Conservation (phyloP, 35 echinoderm and acorn worm species). For the Antedon bifida region DNA sequence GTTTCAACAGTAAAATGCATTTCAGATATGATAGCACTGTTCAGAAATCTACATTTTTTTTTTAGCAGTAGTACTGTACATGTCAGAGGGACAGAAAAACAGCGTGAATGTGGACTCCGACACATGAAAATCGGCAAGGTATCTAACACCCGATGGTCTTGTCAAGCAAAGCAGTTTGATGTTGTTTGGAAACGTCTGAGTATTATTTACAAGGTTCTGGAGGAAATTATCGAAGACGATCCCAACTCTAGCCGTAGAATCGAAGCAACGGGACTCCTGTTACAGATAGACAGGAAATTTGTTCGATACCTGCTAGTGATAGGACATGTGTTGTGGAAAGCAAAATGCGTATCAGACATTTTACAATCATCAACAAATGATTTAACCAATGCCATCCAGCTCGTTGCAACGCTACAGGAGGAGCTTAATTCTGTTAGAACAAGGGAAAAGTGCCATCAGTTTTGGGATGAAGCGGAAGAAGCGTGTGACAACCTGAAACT, state of each 20-base stretch:
- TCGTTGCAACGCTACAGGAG: not conserved
- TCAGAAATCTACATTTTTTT: not conserved
- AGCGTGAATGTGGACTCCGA: not conserved
- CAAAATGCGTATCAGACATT: not conserved
- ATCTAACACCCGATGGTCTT: not conserved
- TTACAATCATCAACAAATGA: not conserved
- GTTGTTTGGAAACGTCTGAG: not conserved
- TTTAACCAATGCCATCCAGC: not conserved
- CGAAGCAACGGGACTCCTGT: not conserved
- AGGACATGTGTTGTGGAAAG: not conserved
- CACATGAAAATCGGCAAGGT: not conserved
- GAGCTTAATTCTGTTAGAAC: not conserved
- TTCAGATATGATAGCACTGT: slow-evolving; percentile 8
- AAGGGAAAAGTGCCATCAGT: too few species aligned
- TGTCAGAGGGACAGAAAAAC: not conserved
- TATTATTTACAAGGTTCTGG: not conserved
- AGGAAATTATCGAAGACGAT: not conserved
- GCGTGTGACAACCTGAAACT: too few species aligned
- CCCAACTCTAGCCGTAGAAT: not conserved
- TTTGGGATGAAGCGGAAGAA: too few species aligned
- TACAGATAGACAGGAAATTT: slow-evolving; percentile 1
- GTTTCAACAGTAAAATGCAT: not conserved
- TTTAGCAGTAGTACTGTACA: not conserved
- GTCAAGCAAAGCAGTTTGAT: not conserved
- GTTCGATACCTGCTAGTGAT: not conserved